Evolutionary conservation across 2,797 vertebrate genomes (phyloP).

Genomic region (Tarsius wallacei): DNA sequence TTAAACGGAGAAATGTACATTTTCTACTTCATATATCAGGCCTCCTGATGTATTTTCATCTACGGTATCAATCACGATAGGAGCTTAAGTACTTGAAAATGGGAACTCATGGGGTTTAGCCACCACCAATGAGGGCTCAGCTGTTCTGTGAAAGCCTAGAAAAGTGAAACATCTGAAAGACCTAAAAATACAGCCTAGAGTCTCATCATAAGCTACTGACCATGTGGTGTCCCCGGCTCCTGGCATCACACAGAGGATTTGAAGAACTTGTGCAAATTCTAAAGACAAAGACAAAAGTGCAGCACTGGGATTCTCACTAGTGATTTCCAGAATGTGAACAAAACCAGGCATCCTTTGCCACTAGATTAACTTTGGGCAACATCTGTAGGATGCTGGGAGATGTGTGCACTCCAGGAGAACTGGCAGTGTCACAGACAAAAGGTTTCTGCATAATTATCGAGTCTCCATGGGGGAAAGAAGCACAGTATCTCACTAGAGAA

Average conservation of each 20-base stretch:
- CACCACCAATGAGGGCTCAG: constrained; percentile 75
- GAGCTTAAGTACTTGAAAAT: constrained; percentile 83
- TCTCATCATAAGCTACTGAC: constrained; percentile 69
- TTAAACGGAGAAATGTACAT: constrained; percentile 78
- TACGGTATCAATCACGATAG: constrained; percentile 78
- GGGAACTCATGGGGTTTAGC: constrained; percentile 68
- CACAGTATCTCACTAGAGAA: constrained; percentile 68
- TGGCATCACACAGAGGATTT: constrained; percentile 62
- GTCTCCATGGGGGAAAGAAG: background rate
- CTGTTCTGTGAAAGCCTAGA: constrained; percentile 75
- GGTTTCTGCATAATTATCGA: constrained; percentile 75
- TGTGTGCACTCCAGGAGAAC: constrained; percentile 61
- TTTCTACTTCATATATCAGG: constrained; percentile 77
- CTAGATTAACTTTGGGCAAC: constrained; percentile 75
- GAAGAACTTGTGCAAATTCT: constrained; percentile 68
- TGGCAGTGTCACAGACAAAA: constrained; percentile 77
- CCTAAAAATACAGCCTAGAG: constrained; percentile 68
- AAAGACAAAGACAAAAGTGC: constrained; percentile 69
- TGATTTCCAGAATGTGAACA: constrained; percentile 72
- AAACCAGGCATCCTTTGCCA: constrained; percentile 55
- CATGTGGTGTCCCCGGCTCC: constrained; percentile 61
- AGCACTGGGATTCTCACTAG: constrained; percentile 54
- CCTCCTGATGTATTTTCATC: constrained; percentile 79
- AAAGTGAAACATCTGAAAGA: constrained; percentile 71
- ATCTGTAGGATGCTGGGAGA: constrained; percentile 58